phyloP scores from a whole-genome alignment of 2,797 vertebrate genomes.

The Mus spretus region DNA sequence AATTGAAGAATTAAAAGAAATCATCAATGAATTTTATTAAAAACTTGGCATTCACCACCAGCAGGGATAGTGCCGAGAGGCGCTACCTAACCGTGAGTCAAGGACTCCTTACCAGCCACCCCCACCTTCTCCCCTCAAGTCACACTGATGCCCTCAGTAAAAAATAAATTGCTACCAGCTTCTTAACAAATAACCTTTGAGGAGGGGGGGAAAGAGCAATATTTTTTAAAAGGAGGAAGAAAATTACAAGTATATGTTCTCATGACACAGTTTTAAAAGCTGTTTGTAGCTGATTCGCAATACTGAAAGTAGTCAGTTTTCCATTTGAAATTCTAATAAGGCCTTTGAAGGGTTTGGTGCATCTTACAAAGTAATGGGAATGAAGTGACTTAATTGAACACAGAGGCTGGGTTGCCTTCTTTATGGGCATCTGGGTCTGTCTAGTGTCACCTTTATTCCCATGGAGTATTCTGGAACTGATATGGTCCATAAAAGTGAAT shows the following conservation, averaged over 20 bases:
- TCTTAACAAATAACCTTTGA: slow-evolving; percentile 79
- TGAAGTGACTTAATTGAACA: slow-evolving; percentile 85
- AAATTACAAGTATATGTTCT: slow-evolving; percentile 88
- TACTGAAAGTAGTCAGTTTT: slow-evolving; percentile 87
- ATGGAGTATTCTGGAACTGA: slow-evolving; percentile 75
- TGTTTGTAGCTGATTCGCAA: slow-evolving; percentile 89
- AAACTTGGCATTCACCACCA: background rate
- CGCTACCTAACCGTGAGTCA: background rate
- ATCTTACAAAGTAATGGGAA: slow-evolving; percentile 84
- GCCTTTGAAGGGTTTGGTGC: slow-evolving; percentile 85
- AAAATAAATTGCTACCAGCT: slow-evolving; percentile 80
- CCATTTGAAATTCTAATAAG: slow-evolving; percentile 90
- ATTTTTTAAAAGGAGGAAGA: slow-evolving; percentile 78
- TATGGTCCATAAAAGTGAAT: background rate
- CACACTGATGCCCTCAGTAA: slow-evolving; percentile 8
- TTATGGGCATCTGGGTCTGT: slow-evolving; percentile 79
- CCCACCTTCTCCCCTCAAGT: background rate
- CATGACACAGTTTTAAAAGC: slow-evolving; percentile 85
- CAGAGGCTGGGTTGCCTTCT: slow-evolving; percentile 83
- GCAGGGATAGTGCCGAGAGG: background rate
- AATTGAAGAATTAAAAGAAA: background rate
- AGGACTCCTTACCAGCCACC: background rate
- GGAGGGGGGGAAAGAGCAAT: background rate
- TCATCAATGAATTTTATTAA: background rate
- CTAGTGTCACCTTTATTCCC: slow-evolving; percentile 74